Conservation (phyloP, 2,113 vertebrate genomes). For the Elgaria multicarinata region DNA sequence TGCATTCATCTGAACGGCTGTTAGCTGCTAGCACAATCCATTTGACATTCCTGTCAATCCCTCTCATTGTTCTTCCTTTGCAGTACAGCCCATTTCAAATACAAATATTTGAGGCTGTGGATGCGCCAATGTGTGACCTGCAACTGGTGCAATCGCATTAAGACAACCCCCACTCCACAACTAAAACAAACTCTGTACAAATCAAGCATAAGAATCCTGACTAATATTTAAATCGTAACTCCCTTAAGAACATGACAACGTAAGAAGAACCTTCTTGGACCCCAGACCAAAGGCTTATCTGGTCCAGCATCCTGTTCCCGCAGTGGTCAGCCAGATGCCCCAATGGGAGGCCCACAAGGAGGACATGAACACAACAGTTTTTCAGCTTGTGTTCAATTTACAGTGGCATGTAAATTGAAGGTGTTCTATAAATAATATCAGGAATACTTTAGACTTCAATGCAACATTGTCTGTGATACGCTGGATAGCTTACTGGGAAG, state of each 20-base stretch:
- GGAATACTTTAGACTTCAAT: not conserved
- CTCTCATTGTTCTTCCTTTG: not conserved
- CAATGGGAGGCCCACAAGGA: too few relatives aligned
- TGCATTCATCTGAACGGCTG: not conserved
- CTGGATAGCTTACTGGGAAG: not conserved
- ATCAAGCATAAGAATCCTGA: not conserved
- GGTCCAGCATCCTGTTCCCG: not conserved
- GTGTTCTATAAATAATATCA: not conserved
- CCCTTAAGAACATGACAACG: not conserved
- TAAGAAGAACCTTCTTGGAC: not conserved
- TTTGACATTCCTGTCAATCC: not conserved
- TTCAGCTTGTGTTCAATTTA: not conserved
- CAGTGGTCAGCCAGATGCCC: not conserved
- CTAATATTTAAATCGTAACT: not conserved
- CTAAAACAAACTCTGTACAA: not conserved
- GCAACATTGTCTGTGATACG: not conserved
- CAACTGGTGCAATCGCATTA: not conserved
- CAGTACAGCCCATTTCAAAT: not conserved
- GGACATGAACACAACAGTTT: too few relatives aligned
- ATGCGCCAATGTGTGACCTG: not conserved
- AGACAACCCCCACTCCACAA: not conserved
- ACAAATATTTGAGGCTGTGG: not conserved
- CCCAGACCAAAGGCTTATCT: not conserved
- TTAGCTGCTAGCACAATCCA: not conserved
- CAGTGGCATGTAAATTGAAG: not conserved